Conservation (phyloP, 2,888 invertebrate species). For the Dolichomitus sp. region DNA sequence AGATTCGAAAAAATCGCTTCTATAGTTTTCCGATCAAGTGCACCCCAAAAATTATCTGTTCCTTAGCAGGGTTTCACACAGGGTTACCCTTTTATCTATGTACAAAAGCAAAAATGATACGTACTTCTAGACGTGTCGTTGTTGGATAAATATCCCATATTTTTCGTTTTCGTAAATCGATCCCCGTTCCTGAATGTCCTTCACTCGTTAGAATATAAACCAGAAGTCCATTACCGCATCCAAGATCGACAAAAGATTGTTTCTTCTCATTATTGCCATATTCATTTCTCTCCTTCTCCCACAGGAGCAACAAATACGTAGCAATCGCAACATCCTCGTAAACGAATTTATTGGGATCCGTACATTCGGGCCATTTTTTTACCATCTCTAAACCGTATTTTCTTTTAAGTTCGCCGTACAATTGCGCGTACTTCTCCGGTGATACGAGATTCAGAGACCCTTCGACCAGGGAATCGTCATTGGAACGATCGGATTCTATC, state of each 20-base stretch:
- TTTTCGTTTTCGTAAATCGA: slow-evolving; percentile 94
- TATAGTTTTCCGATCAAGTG: too few relatives aligned
- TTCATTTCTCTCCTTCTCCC: slow-evolving; percentile 89
- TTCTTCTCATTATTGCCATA: slow-evolving; percentile 80
- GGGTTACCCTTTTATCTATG: neutral
- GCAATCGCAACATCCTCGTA: slow-evolving; percentile 99
- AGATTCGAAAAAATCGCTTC: too few relatives aligned
- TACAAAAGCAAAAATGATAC: slow-evolving; percentile 61
- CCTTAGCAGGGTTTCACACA: neutral
- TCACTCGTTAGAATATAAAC: slow-evolving; percentile 95
- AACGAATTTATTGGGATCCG: slow-evolving; percentile 97
- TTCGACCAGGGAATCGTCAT: slow-evolving; percentile 66
- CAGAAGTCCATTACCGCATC: slow-evolving; percentile 98
- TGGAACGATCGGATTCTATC: slow-evolving; percentile 86
- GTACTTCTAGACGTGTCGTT: slow-evolving; percentile 90
- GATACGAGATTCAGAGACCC: slow-evolving; percentile 90
- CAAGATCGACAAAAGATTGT: slow-evolving; percentile 95
- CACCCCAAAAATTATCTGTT: too few relatives aligned
- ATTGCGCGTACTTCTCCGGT: slow-evolving; percentile 90
- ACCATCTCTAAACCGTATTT: slow-evolving; percentile 93
- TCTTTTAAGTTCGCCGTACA: slow-evolving; percentile 92
- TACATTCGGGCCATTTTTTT: slow-evolving; percentile 96
- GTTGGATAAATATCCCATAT: slow-evolving; percentile 95
- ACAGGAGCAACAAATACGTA: slow-evolving; percentile 93
- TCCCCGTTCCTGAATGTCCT: slow-evolving; percentile 93